These are phyloP conservation scores for Eurytoma californica DNA, from an alignment of 2,888 invertebrate species.

Conservation along the genomic window DNA sequence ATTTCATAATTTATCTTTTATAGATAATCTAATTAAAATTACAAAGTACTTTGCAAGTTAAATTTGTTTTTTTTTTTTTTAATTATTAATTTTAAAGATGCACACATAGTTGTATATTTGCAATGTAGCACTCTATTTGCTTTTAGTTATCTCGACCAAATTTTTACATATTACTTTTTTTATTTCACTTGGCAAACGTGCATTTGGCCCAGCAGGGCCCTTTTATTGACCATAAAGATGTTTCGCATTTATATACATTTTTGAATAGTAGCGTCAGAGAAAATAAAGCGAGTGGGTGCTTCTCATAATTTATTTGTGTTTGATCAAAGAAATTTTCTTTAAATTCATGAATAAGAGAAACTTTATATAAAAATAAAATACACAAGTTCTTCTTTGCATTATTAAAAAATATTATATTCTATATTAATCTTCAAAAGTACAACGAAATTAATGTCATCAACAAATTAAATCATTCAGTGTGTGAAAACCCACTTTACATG, in stretches of 20 bases:
- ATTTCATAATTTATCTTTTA: slow-evolving; percentile 1
- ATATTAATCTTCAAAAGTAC: slow-evolving; percentile 34
- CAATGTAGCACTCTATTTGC: slow-evolving; percentile 30
- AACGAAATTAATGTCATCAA: slow-evolving; percentile 49
- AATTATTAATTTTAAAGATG: neutral
- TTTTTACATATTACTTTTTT: slow-evolving; percentile 37
- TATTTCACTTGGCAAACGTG: slow-evolving; percentile 46
- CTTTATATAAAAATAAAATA: slow-evolving; percentile 18
- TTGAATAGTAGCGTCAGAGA: slow-evolving; percentile 23
- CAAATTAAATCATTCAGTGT: slow-evolving; percentile 26
- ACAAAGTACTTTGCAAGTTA: neutral
- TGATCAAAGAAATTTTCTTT: too few relatives aligned
- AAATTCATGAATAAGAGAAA: slow-evolving; percentile 1
- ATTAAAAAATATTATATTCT: slow-evolving; percentile 22
- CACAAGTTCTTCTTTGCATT: slow-evolving; percentile 15
- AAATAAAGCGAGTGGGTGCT: slow-evolving; percentile 31
- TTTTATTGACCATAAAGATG: slow-evolving; percentile 29
- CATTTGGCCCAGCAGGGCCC: slow-evolving; percentile 43
- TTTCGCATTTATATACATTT: slow-evolving; percentile 12
- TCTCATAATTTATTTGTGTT: slow-evolving; percentile 32
- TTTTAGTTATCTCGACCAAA: slow-evolving; percentile 22
- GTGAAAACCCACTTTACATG: slow-evolving; percentile 15
- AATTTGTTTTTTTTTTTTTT: slow-evolving; percentile 7
- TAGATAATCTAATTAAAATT: slow-evolving; percentile 7
- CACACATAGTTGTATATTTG: slow-evolving; percentile 22